phyloP scores from a whole-genome alignment of 2,797 vertebrate genomes.

The Toxotes lorentzi region DNA sequence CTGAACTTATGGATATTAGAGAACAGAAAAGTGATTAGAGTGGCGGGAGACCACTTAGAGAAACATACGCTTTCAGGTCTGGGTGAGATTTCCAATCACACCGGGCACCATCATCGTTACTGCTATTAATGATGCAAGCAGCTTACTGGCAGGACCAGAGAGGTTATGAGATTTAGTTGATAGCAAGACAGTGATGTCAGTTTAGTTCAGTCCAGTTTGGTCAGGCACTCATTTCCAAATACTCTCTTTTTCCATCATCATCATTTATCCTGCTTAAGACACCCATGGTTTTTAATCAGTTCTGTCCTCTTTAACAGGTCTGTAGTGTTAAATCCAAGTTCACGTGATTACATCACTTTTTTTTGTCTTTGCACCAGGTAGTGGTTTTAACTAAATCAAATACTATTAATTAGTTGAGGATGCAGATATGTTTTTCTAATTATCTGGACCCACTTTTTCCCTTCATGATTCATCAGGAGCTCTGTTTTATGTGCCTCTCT shows the following conservation, averaged over 20 bases:
- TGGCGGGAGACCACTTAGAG: conserved; percentile 70
- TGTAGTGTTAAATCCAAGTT: background rate
- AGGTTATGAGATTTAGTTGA: conserved; percentile 54
- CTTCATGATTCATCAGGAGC: background rate
- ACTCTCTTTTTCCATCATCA: background rate
- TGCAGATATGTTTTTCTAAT: too few species aligned
- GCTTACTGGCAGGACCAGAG: conserved; percentile 50
- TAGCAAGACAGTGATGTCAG: conserved; percentile 8
- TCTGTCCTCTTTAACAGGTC: background rate
- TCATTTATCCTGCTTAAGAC: background rate
- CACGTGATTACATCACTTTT: background rate
- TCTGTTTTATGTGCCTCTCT: background rate
- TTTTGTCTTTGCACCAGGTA: background rate
- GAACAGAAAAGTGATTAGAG: conserved; percentile 80
- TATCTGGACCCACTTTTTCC: too few species aligned
- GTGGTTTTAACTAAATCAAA: background rate
- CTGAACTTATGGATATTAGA: conserved; percentile 73
- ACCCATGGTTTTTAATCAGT: background rate
- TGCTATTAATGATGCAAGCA: conserved; percentile 65
- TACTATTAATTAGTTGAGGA: background rate
- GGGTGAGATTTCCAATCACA: conserved; percentile 66
- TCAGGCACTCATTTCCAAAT: background rate
- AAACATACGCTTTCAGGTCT: conserved; percentile 77
- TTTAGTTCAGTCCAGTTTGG: conserved; percentile 14
- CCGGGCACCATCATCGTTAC: conserved; percentile 43